Base-by-base conservation (phyloP, 2,113 vertebrate genomes). In the Leucosticte australis region DNA sequence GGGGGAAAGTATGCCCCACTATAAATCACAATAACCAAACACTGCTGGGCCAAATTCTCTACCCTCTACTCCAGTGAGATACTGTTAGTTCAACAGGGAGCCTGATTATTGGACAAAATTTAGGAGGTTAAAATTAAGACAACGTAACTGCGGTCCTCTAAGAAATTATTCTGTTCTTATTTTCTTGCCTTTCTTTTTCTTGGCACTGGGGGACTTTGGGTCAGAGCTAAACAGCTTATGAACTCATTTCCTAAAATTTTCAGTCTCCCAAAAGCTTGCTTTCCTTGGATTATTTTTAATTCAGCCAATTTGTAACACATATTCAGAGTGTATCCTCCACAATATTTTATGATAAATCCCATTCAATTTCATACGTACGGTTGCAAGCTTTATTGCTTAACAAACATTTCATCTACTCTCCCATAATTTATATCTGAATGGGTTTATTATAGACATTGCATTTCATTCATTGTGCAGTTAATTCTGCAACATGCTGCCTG, bases 351-450 rank as follows among this genome's bases (percentile, higher is more conserved):
- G 97, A 98, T 97, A 98, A 98, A 98, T 97, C 96, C 96, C 97
- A 96, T 97, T 98, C 97, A 96, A 94, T 98, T 98, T 97, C 96
- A 96, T 87, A 82, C 94, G 97, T 97, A 98, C 49, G 75, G 97
- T 97, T 96, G 97, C 97, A 97, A 97, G 97, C 96, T 98, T 98
- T 98, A 98, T 98, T 98, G 98, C 98, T 98, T 98, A 98, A 98
- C 98, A 98, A 98, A 98, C 98, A 98, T 97, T 98, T 98, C 98
- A 97, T 97, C 97, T 96, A 92, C 96, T 98, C 82, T 78, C 96
- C 96, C 96, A 97, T 98, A 98, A 98, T 98, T 98, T 98, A 98
- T 98, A 98, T 98, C 97, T 97, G 98, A 98, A 98, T 98, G 98
- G 92, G 97, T 98, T 98, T 98, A 98, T 98, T 98, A 98, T 87